A percentile compares a stretch with the other conserved stretches of the same genome.
These are phyloP conservation scores for Caenorhabditis becei DNA, from an alignment of 2,888 invertebrate species.

Conservation along the genomic window DNA sequence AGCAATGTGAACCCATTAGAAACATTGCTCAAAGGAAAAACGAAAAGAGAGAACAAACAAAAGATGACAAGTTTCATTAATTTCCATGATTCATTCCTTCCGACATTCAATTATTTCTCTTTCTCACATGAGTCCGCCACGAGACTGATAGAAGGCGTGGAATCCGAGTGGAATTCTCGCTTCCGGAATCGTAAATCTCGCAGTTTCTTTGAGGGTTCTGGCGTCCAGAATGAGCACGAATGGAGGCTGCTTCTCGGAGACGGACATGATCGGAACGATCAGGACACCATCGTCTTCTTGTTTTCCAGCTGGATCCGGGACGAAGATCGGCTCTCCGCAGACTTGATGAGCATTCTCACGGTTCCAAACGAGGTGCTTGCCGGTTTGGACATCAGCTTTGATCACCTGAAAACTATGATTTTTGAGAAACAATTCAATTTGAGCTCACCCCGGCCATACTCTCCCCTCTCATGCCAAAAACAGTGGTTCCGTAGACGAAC, in stretches of 20 bases:
- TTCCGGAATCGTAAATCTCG: conserved; percentile 85
- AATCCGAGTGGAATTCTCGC: conserved; percentile 69
- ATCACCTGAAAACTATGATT: too few relatives aligned
- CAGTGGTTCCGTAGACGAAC: conserved; percentile 87
- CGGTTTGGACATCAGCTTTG: conserved; percentile 82
- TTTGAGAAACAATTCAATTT: too few relatives aligned
- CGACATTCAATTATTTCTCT: too few relatives aligned
- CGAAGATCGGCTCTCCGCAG: conserved; percentile 83
- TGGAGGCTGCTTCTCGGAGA: conserved; percentile 55
- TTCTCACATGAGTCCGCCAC: too few relatives aligned
- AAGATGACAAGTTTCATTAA: too few relatives aligned
- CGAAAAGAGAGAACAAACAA: too few relatives aligned
- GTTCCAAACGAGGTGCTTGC: conserved; percentile 81
- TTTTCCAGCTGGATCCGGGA: conserved; percentile 82
- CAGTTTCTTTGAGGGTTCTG: conserved; percentile 87
- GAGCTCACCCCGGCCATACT: too few relatives aligned
- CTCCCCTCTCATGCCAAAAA: conserved; percentile 35
- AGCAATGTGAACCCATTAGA: too few relatives aligned
- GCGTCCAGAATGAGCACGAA: conserved; percentile 88
- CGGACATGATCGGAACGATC: conserved; percentile 72
- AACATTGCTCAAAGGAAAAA: too few relatives aligned
- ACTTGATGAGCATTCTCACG: conserved; percentile 81
- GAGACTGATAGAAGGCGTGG: conserved; percentile 61
- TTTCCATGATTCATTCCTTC: too few relatives aligned
- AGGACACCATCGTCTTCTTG: conserved; percentile 84